phyloP scores from a whole-genome alignment of 1,140 invertebrate species.

The Eufriesea mexicana region DNA sequence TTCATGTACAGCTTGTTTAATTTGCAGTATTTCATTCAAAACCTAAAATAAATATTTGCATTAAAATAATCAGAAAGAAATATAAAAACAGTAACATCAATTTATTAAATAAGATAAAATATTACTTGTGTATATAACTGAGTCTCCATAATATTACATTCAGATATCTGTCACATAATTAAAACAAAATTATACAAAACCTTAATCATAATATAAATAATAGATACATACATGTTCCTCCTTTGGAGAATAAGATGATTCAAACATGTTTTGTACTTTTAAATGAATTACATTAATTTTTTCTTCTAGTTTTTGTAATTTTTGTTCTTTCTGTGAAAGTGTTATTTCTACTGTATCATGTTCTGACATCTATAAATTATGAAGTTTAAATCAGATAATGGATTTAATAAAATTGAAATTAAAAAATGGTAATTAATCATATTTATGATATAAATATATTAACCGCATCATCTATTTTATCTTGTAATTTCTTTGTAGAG shows the following conservation, averaged over 20 bases:
- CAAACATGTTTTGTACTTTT: conserved; percentile 78
- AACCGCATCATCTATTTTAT: conserved; percentile 73
- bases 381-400: conserved; percentile 27
- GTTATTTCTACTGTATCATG: conserved; percentile 68
- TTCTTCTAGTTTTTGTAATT: conserved; percentile 74
- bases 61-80: neutral
- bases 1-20: conserved; percentile 70
- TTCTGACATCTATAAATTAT: conserved; percentile 67
- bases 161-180: neutral
- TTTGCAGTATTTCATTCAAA: conserved; percentile 67
- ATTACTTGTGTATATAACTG: conserved; percentile 28
- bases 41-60: conserved; percentile 55
- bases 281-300: conserved; percentile 77
- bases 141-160: neutral
- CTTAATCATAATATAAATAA: conserved; percentile 7
- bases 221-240: conserved; percentile 66
- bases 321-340: conserved; percentile 68
- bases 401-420: neutral
- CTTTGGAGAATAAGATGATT: conserved; percentile 71
- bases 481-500: conserved; percentile 72
- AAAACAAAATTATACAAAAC: conserved; percentile 6
- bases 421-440: conserved; percentile 9
- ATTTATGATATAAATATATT: conserved; percentile 51
- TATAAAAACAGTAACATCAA: neutral
- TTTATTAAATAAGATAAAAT: neutral